Conservation (phyloP, 2,113 vertebrate species). For the Microtus oregoni region DNA sequence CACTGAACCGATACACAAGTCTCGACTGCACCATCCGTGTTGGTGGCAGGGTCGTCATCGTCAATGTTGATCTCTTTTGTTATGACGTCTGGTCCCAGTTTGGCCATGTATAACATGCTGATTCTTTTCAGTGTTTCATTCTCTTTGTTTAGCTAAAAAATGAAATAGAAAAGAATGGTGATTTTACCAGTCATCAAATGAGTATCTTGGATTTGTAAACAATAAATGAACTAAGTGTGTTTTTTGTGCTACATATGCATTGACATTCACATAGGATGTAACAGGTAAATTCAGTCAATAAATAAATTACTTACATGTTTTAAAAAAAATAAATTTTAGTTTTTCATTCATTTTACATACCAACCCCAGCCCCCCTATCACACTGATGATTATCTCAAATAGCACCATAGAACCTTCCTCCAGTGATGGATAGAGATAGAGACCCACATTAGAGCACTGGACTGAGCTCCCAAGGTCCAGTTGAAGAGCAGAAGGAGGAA, state of each 20-base stretch:
- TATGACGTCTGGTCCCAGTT: conserved; percentile 92
- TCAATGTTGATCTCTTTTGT: conserved; percentile 91
- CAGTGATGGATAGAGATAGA: too few species aligned
- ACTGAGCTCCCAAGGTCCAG: too few species aligned
- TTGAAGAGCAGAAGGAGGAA: too few species aligned
- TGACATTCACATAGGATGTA: conserved; percentile 51
- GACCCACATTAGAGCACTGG: too few species aligned
- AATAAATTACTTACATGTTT: conserved; percentile 36
- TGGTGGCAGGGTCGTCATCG: conserved; percentile 87
- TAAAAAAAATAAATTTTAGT: too few species aligned
- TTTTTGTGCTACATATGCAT: conserved; percentile 56
- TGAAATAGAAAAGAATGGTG: conserved; percentile 56
- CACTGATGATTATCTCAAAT: too few species aligned
- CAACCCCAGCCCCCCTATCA: too few species aligned
- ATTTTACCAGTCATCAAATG: conserved; percentile 71
- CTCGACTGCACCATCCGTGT: conserved; percentile 79
- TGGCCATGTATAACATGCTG: conserved; percentile 94
- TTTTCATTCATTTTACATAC: too few species aligned
- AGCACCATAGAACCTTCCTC: too few species aligned
- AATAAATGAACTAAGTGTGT: conserved; percentile 63
- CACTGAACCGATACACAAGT: conserved; percentile 88
- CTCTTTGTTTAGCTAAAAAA: conserved; percentile 92
- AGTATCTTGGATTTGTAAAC: conserved; percentile 57
- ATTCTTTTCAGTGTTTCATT: conserved; percentile 97
- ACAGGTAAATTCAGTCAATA: conserved; percentile 57